Evolutionary conservation across 2,888 invertebrate genomes (phyloP).

Genomic region (Spatulosminthurus flaviceps): DNA sequence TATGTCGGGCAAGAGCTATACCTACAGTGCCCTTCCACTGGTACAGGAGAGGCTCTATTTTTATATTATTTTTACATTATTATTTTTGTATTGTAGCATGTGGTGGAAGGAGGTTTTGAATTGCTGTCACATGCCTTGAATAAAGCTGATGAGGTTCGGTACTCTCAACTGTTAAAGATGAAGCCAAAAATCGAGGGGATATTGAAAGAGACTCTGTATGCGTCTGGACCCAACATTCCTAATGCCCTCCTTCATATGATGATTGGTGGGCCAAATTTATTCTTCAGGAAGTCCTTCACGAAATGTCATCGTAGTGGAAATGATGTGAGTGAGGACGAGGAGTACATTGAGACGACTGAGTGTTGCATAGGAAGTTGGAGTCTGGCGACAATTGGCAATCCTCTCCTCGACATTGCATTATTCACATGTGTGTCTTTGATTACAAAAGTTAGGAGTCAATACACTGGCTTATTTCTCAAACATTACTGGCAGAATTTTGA

Average conservation of each 20-base stretch:
- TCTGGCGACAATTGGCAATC: slow-evolving; percentile 62
- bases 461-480: slow-evolving; percentile 54
- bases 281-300: neutral
- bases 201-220: slow-evolving; percentile 19
- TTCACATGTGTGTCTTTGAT: slow-evolving; percentile 62
- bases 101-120: slow-evolving; percentile 37
- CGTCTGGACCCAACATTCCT: slow-evolving; percentile 24
- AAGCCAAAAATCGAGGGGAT: slow-evolving; percentile 33
- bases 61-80: neutral
- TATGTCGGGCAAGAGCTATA: too few species aligned
- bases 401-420: slow-evolving; percentile 63
- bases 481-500: slow-evolving; percentile 61
- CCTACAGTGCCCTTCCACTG: too few species aligned
- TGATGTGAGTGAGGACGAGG: neutral
- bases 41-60: too few species aligned
- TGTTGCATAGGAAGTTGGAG: slow-evolving; percentile 64
- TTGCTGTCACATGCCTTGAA: neutral
- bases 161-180: slow-evolving; percentile 4
- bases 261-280: slow-evolving; percentile 43
- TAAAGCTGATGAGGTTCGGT: neutral
- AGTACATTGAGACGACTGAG: slow-evolving; percentile 37
- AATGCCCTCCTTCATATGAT: slow-evolving; percentile 44
- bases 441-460: slow-evolving; percentile 56
- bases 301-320: neutral
- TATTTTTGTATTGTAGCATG: slow-evolving; percentile 19